Evolutionary conservation across 92 coral and sea anemone genomes (phyloP).

Genomic region (Ricordea florida): DNA sequence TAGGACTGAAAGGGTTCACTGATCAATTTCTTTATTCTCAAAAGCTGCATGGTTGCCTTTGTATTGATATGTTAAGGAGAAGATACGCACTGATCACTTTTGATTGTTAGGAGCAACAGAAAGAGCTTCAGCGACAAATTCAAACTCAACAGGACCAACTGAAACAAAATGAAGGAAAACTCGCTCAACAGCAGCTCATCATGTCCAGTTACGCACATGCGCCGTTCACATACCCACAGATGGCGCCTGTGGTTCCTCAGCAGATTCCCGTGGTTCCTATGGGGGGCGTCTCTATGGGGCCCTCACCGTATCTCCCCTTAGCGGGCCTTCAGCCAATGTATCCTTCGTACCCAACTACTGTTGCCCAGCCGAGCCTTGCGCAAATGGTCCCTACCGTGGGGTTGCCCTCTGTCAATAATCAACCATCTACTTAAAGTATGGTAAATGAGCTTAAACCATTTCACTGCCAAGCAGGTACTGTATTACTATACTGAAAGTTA

Average conservation of each 20-base stretch:
- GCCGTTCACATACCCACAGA: constrained; percentile 35
- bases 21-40: no score
- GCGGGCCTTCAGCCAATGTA: constrained; percentile 33
- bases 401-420: not conserved
- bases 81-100: no score
- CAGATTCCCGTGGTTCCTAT: constrained; percentile 69
- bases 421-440: not conserved
- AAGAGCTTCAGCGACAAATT: constrained; percentile 81
- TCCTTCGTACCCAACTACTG: constrained; percentile 29
- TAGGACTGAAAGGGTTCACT: no score
- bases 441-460: no score
- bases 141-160: constrained; percentile 90
- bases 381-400: constrained; percentile 48
- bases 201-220: constrained; percentile 39
- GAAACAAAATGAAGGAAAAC: constrained; percentile 61
- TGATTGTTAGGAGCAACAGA: constrained; percentile 65
- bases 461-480: no score
- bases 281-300: constrained; percentile 56
- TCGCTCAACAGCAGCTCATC: constrained; percentile 68
- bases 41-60: no score
- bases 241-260: constrained; percentile 60
- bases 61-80: no score
- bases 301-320: constrained; percentile 52
- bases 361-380: constrained; percentile 34
- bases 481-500: no score